Evolutionary conservation across 2,797 vertebrate species (phyloP), one percentile per base, ranked within the genome.

Genomic region (Staurois parvus): DNA sequence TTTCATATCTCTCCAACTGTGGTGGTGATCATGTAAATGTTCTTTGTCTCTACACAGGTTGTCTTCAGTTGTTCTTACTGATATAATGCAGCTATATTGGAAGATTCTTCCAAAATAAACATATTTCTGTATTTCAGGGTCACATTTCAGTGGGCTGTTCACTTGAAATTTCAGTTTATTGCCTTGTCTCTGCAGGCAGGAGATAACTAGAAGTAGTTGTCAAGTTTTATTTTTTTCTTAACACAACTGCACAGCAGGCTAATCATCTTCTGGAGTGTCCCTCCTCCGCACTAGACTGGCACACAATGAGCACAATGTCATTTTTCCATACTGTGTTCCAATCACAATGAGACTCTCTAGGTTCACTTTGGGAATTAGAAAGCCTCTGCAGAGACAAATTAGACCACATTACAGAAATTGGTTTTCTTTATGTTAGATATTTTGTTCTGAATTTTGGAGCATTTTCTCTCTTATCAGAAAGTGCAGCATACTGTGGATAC

Each of bases 201-300:
- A 66, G n/a, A 66, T 66, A 66, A 42, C 70, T 42, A 26, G 45
- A 72, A 28, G 70, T 72, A 26, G n/a, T 40, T 72, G 9, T 45
- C 40, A 52, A 74, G 40, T 45, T 34, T 62, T 45, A 37, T 37
- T 37, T 37, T 37, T 17, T 42, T 48, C 17, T 66, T 66, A 62
- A 66, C n/a, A 42, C 29, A 28, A 19, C 10, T 66, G 32, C 56
- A 19, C 64, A 68, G 62, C 40, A n/a, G 29, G 64, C 59, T 30
- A 28, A 24, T 30, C 29, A 10, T 42, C 45, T 79, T 67, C 1
- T 2, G 64, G 26, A 28, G 9, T 19, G 28, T 24, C 76, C 37
- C 28, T 19, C 28, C 34, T 28, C 66, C 76, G 0, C 9, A 3
- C 29, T 48, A 56, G n/a, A 70, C 68, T 3, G 45, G 24, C 15